phyloP scores from a whole-genome alignment of 2,797 vertebrate species.

The Gymnoscopelus microlampas region DNA sequence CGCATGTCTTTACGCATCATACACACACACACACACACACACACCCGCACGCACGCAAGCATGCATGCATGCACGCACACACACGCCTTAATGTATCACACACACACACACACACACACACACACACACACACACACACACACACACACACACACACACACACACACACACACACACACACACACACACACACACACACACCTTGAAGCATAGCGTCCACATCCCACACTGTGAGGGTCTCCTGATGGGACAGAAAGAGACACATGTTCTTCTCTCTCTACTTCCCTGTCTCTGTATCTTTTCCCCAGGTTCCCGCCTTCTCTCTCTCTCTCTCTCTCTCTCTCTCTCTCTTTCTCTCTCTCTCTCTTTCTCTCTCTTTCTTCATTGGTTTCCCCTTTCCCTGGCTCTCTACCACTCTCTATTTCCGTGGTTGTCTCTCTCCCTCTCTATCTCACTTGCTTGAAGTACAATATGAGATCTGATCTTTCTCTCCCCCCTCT shows the following conservation, averaged over 20 bases:
- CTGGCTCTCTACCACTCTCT: not conserved
- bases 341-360: constrained; percentile 11
- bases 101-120: constrained; percentile 30
- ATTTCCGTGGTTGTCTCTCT: constrained; percentile 3
- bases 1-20: constrained; percentile 37
- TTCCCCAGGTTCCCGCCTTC: constrained; percentile 14
- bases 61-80: not conserved
- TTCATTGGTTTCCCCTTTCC: not conserved
- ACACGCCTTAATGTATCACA: constrained; percentile 70
- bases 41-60: not conserved
- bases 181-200: constrained; percentile 5
- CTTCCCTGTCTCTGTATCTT: not conserved
- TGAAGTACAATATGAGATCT: too few relatives aligned
- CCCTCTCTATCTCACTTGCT: not conserved
- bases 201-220: constrained; percentile 52
- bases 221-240: constrained; percentile 78
- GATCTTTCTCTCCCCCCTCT: not conserved
- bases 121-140: constrained; percentile 5
- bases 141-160: constrained; percentile 4
- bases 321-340: constrained; percentile 8
- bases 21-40: constrained; percentile 48
- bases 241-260: constrained; percentile 50
- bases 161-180: not conserved
- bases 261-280: constrained; percentile 40
- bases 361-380: constrained; percentile 13